Percentiles rank a stretch among this genome's conserved stretches.
Conservation (phyloP, 2,113 vertebrate genomes). For the Condylura cristata region DNA sequence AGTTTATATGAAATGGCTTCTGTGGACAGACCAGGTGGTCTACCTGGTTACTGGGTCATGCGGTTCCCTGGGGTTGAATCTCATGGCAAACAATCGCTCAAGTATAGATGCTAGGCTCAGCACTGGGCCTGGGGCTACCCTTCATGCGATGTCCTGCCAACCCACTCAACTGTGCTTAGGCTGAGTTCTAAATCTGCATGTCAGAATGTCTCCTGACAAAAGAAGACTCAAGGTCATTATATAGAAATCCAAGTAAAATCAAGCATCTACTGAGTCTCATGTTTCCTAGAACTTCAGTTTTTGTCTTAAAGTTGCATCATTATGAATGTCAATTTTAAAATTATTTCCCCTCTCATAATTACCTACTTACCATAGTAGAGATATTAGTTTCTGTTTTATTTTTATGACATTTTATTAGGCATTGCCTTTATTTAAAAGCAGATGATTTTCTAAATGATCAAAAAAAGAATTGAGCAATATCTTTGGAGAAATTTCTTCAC, state of each 20-base stretch:
- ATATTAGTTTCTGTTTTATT: neutral
- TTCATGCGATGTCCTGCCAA: neutral
- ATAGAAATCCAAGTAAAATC: neutral
- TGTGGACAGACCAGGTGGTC: neutral
- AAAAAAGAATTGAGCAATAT: neutral
- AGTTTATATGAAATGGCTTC: neutral
- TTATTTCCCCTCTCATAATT: neutral
- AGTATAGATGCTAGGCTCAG: neutral
- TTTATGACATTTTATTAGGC: neutral
- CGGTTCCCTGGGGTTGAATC: neutral
- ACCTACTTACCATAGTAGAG: neutral
- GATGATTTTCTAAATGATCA: neutral
- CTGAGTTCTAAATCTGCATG: neutral
- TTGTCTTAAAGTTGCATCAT: neutral
- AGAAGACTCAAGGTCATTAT: neutral
- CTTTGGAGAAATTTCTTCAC: neutral
- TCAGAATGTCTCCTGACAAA: neutral
- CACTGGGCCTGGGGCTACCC: neutral
- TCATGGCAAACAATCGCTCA: neutral
- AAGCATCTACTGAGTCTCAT: neutral
- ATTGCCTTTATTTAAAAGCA: constrained; percentile 21
- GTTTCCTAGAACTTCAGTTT: neutral
- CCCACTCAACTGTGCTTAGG: neutral
- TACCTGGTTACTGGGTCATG: neutral
- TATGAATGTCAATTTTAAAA: neutral